These are phyloP conservation scores for Canis aureus DNA, from an alignment of 2,113 vertebrate species.

Conservation along the genomic window DNA sequence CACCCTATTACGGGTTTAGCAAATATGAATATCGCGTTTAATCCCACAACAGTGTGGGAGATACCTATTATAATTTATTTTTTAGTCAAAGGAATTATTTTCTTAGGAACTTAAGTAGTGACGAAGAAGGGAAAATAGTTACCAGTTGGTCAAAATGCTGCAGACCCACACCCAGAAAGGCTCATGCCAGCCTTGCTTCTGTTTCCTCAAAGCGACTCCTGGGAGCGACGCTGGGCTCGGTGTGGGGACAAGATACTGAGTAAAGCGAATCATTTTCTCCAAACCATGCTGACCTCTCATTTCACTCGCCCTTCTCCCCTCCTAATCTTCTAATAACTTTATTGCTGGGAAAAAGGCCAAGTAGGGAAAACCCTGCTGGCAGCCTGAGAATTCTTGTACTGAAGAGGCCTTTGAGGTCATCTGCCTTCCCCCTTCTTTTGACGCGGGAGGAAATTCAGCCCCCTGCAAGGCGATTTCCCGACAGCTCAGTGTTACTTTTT, in stretches of 20 bases:
- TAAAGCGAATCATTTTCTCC: neutral
- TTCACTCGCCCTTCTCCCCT: neutral
- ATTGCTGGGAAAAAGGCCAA: constrained; percentile 27
- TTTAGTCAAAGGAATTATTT: neutral
- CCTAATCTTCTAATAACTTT: constrained; percentile 8
- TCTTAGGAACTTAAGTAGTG: neutral
- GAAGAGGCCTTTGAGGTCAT: neutral
- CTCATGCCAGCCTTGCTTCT: neutral
- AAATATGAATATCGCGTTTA: neutral
- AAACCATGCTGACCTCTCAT: neutral
- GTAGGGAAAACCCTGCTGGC: neutral
- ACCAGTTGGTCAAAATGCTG: neutral
- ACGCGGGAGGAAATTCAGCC: neutral
- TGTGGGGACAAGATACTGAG: neutral
- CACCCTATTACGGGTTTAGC: neutral
- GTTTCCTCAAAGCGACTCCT: neutral
- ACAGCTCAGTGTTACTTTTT: neutral
- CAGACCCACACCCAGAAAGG: neutral
- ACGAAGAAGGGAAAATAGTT: neutral
- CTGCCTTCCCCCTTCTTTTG: neutral
- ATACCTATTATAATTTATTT: neutral
- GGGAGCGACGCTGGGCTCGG: neutral
- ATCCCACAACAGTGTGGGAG: neutral
- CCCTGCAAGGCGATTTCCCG: neutral
- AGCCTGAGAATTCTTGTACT: constrained; percentile 19